A percentile compares a stretch with the other conserved stretches of the same genome.
phyloP scores from a whole-genome alignment of 2,797 vertebrate species.

The Chelon labrosus region DNA sequence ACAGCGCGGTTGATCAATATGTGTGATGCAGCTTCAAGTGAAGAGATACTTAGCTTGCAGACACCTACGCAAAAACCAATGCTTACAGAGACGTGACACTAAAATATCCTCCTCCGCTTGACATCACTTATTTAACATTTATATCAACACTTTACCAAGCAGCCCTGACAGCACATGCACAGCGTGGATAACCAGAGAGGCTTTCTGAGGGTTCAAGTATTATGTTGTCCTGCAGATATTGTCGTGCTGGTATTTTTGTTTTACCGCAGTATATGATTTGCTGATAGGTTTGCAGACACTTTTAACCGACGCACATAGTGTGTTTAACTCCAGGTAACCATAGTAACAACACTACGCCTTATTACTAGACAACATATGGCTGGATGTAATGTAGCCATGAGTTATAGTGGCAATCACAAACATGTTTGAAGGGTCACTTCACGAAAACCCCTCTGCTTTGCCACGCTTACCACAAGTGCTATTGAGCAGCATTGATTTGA shows the following conservation, averaged over 20 bases:
- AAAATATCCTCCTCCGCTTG: conserved; percentile 56
- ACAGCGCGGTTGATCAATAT: conserved; percentile 42
- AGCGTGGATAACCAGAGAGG: background rate
- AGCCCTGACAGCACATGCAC: conserved; percentile 5
- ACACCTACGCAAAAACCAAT: conserved; percentile 58
- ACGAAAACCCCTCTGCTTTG: background rate
- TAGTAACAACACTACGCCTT: background rate
- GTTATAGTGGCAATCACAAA: background rate
- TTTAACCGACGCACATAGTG: background rate
- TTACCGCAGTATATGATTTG: background rate
- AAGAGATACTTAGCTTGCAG: conserved; percentile 44
- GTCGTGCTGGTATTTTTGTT: background rate
- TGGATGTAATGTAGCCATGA: background rate
- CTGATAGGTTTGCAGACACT: background rate
- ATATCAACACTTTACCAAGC: conserved; percentile 30
- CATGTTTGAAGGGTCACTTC: background rate
- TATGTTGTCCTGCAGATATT: background rate
- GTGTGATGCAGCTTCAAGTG: conserved; percentile 37
- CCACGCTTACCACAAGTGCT: background rate
- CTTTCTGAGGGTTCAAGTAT: background rate
- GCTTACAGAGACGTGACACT: conserved; percentile 37
- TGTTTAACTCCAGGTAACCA: conserved; percentile 7
- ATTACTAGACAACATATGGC: background rate
- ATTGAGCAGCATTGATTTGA: too few relatives aligned
- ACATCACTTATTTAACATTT: conserved; percentile 58